Percentiles rank a stretch among this genome's conserved stretches.
phyloP scores from a whole-genome alignment of 2,113 vertebrate species.

The Ptilonorhynchus violaceus region DNA sequence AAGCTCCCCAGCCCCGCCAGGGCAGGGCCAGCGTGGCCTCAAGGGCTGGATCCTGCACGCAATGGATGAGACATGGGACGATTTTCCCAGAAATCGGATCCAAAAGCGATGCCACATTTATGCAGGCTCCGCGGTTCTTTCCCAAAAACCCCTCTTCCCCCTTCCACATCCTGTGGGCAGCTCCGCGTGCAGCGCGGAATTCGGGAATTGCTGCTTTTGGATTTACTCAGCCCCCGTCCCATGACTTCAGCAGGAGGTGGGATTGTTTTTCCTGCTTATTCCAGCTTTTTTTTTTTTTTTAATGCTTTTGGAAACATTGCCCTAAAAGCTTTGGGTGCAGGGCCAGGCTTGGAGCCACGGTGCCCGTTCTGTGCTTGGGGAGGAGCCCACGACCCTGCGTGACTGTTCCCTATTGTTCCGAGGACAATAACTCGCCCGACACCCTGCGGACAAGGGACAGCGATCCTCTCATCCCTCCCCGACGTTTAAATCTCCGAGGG shows the following conservation, averaged over 20 bases:
- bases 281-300: background rate
- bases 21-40: conserved; percentile 10
- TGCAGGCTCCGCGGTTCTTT: background rate
- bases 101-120: background rate
- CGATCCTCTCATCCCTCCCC: background rate
- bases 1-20: conserved; percentile 1
- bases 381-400: background rate
- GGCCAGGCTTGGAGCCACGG: background rate
- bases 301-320: background rate
- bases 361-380: background rate
- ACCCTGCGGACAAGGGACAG: background rate
- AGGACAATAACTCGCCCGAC: background rate
- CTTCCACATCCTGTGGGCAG: background rate
- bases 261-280: background rate
- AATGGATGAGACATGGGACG: rapidly evolving
- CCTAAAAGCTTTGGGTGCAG: background rate
- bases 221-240: background rate
- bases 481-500: background rate
- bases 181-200: rapidly evolving
- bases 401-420: background rate
- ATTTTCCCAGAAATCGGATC: background rate
- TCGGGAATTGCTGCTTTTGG: background rate
- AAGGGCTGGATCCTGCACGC: background rate
- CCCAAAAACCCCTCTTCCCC: background rate
- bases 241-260: background rate